Conservation (phyloP, 1,140 invertebrate species). For the Neodiprion virginianus region DNA sequence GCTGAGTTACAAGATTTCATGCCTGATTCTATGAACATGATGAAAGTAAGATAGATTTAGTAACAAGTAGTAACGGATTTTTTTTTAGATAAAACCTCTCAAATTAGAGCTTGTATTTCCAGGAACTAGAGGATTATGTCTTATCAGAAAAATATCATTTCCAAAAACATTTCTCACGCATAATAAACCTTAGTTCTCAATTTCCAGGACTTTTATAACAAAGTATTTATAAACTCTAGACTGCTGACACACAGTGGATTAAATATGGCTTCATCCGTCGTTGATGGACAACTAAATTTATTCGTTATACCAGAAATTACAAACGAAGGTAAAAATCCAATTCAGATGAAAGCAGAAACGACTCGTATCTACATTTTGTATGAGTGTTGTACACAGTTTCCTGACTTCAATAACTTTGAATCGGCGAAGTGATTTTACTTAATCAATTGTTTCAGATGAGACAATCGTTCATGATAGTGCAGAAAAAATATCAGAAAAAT, state of each 20-base stretch:
- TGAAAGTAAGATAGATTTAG: slow-evolving; percentile 63
- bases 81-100: slow-evolving; percentile 3
- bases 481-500: slow-evolving; percentile 68
- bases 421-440: slow-evolving; percentile 15
- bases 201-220: slow-evolving; percentile 66
- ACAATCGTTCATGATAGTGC: slow-evolving; percentile 74
- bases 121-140: no score
- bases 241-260: slow-evolving; percentile 74
- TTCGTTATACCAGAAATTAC: slow-evolving; percentile 74
- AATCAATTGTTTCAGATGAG: slow-evolving; percentile 53
- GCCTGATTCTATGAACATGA: slow-evolving; percentile 67
- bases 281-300: slow-evolving; percentile 71
- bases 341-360: slow-evolving; percentile 22
- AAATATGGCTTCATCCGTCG: slow-evolving; percentile 65
- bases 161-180: slow-evolving; percentile 42
- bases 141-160: no score
- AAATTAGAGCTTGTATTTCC: not conserved
- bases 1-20: slow-evolving; percentile 75
- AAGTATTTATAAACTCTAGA: slow-evolving; percentile 74
- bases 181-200: slow-evolving; percentile 25
- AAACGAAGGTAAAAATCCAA: slow-evolving; percentile 62
- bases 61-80: not conserved
- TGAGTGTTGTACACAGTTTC: slow-evolving; percentile 25
- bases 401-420: slow-evolving; percentile 27
- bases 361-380: slow-evolving; percentile 18